Base-by-base conservation (phyloP, 2,113 vertebrate species). In the Cyprinodon brontotheroides region DNA sequence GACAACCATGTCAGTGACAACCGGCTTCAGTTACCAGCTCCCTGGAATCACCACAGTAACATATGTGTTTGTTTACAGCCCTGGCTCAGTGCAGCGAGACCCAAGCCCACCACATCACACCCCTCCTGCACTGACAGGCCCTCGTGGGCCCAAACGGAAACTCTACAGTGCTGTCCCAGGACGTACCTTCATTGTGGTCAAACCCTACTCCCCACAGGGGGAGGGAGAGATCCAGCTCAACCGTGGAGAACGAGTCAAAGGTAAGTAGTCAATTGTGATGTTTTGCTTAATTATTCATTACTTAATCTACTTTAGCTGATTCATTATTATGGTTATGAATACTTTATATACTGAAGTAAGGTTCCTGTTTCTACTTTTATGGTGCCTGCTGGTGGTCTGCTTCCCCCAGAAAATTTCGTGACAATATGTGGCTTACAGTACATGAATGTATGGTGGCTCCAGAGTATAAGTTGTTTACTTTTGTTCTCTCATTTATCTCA, bases 41-140 rank as follows among this genome's bases (percentile, higher is more conserved):
- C 95, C 95, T 76, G 95, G 95, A 89, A 95, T 96, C 93, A 96
- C 95, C 91, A 96, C 95, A 92, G 96, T 97, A 94, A 98, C 96
- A 85, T 97, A 97, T 95, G 96, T 98, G 91, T 98, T 98, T 95
- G 96, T 97, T 95, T 97, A 96, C 96, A 98, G 96, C 96, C 96
- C 96, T 50, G 94, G 95, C 81, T 92, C 94, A 74, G 94, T 95
- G 79, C 94, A 93, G 82, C 91, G 94, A 81, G 94, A 95, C 79
- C 91, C 94, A 69, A 95, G 94, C 88, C 93, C 95, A 85, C 93
- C 92, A 22, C 95, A 93, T 65, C 93, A 92, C 81, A 90, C 90
- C 7, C 93, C 95, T 68, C 92, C 93, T 40, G 93, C 93, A 43
- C 93, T 95, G 81, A 87, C 93, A 29, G 92, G 92, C 71, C 93